These are phyloP conservation scores for Alfaro cultratus DNA, from an alignment of 2,797 vertebrate species.

Conservation along the genomic window DNA sequence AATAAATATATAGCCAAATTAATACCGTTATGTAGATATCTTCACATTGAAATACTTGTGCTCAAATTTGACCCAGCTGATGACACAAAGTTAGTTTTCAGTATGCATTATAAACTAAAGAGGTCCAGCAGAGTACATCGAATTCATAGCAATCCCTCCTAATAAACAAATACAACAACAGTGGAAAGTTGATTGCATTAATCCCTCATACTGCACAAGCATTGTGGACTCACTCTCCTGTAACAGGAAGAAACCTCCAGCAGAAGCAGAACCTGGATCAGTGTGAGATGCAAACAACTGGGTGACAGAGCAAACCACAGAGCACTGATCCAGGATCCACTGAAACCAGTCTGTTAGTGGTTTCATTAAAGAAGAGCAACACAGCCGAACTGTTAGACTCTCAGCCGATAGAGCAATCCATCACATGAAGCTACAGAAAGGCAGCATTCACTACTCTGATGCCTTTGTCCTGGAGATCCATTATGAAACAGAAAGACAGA, in stretches of 20 bases:
- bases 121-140: background rate
- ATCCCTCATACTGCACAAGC: background rate
- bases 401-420: background rate
- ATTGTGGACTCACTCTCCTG: background rate
- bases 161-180: background rate
- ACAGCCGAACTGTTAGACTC: background rate
- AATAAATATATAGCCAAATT: no score
- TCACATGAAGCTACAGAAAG: background rate
- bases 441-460: background rate
- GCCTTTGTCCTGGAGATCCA: background rate
- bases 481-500: background rate
- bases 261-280: background rate
- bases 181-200: background rate
- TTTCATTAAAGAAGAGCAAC: background rate
- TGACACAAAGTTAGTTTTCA: no score
- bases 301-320: background rate
- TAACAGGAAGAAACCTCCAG: background rate
- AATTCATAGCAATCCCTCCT: background rate
- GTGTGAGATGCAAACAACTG: background rate
- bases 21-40: no score
- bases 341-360: background rate
- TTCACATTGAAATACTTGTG: background rate
- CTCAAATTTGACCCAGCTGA: background rate
- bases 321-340: background rate
- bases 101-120: background rate